Base-by-base conservation (phyloP, 2,113 vertebrate genomes). In the Hyla sarda region DNA sequence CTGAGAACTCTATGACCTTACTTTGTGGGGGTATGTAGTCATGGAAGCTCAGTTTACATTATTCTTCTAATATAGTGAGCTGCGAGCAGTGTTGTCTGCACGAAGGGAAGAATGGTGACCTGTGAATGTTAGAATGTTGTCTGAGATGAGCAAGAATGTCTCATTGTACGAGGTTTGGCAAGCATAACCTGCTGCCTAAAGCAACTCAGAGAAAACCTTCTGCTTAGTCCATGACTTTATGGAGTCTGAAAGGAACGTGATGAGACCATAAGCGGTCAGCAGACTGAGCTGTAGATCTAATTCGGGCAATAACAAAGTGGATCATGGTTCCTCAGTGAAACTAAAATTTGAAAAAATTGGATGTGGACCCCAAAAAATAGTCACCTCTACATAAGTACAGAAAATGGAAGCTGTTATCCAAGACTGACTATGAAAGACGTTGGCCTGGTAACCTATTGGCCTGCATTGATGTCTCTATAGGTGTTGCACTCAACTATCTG, bases 141-240 rank as follows among this genome's bases (percentile, higher is more conserved):
- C 54, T 41, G n/a, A 11, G 56, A 80, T 80, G 77, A 62, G 77
- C 52, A 60, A 28, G 56, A 80, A 60, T 45, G 34, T 80, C 77
- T 80, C 54, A 45, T 28, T 80, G 56, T n/a, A 56, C n/a, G 54
- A 56, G 17, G 45, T 23, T 23, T 81, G 56, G 78, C 77, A 60
- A 45, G 32, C 6, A 60, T 45, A 7, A 37, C 11, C 21, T 16
- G 32, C 17, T 58, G 37, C 12, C 25, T 45, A 14, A 80, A 23
- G 1, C 14, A 58, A 37, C 23, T 16, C 23, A 25, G 23, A 62
- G 78, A 65, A 81, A 81, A 65, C 78, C 78, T 80, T 62, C 54
- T 81, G 56, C 56, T 65, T 81, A 62, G 78, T 65, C 78, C 45
- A 17, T 81, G 78, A 62, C 58, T 81, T 81, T 62, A 81, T 65